phyloP scores from a whole-genome alignment of 2,888 invertebrate genomes.

The Caradrina clavipalpis region DNA sequence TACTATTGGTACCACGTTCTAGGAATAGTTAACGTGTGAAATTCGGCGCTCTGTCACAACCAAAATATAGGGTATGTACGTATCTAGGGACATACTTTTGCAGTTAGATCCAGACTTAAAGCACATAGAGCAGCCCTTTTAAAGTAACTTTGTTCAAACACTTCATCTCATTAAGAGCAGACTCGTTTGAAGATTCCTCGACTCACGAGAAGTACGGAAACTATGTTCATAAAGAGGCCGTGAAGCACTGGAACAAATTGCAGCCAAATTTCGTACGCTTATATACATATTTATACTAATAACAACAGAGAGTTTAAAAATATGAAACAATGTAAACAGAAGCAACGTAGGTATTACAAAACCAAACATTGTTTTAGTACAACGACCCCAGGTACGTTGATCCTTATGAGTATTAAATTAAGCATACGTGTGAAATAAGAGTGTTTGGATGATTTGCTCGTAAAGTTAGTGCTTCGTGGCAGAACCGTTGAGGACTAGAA shows the following conservation, averaged over 20 bases:
- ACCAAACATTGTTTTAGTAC: conserved; percentile 50
- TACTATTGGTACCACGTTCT: conserved; percentile 38
- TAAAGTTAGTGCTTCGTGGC: conserved; percentile 61
- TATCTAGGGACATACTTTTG: not conserved
- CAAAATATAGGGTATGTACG: not conserved
- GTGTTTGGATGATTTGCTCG: conserved; percentile 50
- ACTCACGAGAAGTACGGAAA: conserved; percentile 24
- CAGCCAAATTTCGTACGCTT: conserved; percentile 41
- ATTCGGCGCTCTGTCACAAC: conserved; percentile 22
- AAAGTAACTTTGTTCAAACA: conserved; percentile 5
- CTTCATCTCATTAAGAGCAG: conserved; percentile 13
- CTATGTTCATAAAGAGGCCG: conserved; percentile 50
- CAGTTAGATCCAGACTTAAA: not conserved
- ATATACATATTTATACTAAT: no score
- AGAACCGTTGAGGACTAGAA: conserved; percentile 66
- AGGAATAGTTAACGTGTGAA: conserved; percentile 38
- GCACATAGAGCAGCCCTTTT: not conserved
- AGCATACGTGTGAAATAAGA: conserved; percentile 21
- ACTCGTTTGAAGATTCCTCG: conserved; percentile 25
- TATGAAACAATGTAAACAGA: conserved; percentile 46
- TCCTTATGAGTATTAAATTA: conserved; percentile 29
- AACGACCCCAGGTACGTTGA: conserved; percentile 54
- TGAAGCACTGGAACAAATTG: conserved; percentile 54
- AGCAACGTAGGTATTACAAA: conserved; percentile 34
- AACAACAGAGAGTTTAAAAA: conserved; percentile 53